These are phyloP conservation scores for Euwallacea similis DNA, from an alignment of 1,140 invertebrate species.

Conservation along the genomic window DNA sequence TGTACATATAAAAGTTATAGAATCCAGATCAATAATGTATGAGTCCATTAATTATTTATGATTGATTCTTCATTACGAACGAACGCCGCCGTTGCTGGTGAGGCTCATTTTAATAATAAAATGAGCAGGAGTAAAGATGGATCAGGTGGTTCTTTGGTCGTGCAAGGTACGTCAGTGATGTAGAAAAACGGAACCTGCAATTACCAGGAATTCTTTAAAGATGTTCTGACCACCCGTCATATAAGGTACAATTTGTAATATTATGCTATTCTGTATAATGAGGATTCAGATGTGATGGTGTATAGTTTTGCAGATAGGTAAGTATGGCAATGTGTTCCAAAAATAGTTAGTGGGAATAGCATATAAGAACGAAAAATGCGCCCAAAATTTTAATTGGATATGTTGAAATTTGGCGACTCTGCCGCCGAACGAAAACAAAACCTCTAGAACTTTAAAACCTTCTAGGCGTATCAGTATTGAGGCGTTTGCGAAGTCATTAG, in stretches of 20 bases:
- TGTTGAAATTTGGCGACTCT: too few relatives aligned
- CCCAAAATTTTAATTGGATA: too few relatives aligned
- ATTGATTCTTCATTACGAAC: constrained; percentile 37
- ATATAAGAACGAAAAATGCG: too few relatives aligned
- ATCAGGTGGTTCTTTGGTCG: constrained; percentile 29
- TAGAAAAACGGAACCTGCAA: neutral
- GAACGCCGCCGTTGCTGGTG: constrained; percentile 26
- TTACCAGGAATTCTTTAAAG: constrained; percentile 4
- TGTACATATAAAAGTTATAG: constrained; percentile 20
- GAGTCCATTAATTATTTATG: constrained; percentile 40
- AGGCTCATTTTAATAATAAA: constrained; percentile 39
- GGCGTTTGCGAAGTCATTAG: too few relatives aligned
- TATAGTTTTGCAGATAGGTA: too few relatives aligned
- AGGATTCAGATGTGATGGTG: too few relatives aligned
- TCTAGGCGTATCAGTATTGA: too few relatives aligned
- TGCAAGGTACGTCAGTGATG: neutral
- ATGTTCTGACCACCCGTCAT: neutral
- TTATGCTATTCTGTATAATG: too few relatives aligned
- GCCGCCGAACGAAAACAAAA: too few relatives aligned
- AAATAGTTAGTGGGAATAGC: too few relatives aligned
- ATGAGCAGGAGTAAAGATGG: constrained; percentile 30
- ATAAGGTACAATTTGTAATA: neutral
- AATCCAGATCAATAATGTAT: constrained; percentile 39
- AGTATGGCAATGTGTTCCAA: too few relatives aligned
- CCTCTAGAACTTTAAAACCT: too few relatives aligned